Evolutionary conservation across 2,113 vertebrate species (phyloP).

Genomic region (Gracilinanus agilis): DNA sequence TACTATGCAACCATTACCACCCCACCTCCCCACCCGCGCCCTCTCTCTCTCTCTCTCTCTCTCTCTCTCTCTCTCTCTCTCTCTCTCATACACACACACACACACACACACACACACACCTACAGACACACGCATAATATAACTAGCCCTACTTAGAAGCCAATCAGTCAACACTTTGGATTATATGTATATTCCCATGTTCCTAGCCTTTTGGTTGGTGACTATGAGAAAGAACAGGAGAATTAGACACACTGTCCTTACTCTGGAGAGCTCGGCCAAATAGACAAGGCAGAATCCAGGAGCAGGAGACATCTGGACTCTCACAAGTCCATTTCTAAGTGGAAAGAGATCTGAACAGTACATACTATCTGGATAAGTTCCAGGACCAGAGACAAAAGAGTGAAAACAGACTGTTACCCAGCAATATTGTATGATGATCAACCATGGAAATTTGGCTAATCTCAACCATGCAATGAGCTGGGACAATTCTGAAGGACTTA

Average conservation of each 20-base stretch:
- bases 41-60: too few species aligned
- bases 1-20: neutral
- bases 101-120: too few species aligned
- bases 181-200: neutral
- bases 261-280: neutral
- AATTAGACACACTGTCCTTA: neutral
- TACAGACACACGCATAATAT: neutral
- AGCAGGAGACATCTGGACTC: neutral
- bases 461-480: too few species aligned
- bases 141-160: neutral
- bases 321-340: conserved; percentile 10
- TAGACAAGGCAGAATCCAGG: neutral
- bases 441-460: too few species aligned
- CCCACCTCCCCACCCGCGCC: too few species aligned
- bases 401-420: neutral
- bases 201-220: neutral
- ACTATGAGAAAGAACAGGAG: neutral
- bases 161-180: neutral
- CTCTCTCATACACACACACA: neutral
- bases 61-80: neutral
- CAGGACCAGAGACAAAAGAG: neutral
- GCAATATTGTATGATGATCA: too few species aligned
- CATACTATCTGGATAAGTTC: neutral
- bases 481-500: too few species aligned
- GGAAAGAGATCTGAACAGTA: conserved; percentile 40